phyloP scores from a whole-genome alignment of 2,113 vertebrate genomes.

The Epinephelus fuscoguttatus region DNA sequence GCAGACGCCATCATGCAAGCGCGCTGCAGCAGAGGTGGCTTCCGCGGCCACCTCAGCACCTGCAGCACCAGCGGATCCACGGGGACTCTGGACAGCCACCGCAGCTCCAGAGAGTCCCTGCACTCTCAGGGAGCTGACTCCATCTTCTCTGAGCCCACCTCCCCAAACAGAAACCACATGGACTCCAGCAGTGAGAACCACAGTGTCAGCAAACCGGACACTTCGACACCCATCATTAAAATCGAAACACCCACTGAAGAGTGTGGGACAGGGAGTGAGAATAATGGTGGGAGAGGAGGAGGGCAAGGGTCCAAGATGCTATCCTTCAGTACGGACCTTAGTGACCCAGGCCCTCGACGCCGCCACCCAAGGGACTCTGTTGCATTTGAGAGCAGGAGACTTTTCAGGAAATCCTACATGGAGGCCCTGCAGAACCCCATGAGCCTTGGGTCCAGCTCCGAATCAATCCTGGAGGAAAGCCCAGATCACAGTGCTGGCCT shows the following conservation, averaged over 20 bases:
- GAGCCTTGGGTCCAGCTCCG: constrained; percentile 87
- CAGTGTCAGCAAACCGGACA: constrained; percentile 5
- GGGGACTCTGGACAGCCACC: constrained; percentile 83
- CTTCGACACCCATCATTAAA: constrained; percentile 40
- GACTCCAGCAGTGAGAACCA: constrained; percentile 49
- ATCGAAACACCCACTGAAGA: constrained; percentile 51
- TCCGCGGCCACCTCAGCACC: constrained; percentile 75
- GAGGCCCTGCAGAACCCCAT: constrained; percentile 90
- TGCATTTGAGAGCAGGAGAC: constrained; percentile 82
- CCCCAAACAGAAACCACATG: constrained; percentile 55
- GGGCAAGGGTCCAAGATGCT: constrained; percentile 70
- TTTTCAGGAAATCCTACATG: constrained; percentile 91
- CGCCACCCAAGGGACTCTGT: constrained; percentile 80
- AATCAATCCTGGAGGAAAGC: constrained; percentile 84
- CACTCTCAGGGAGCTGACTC: constrained; percentile 83
- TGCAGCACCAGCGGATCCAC: constrained; percentile 81
- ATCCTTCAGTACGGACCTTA: constrained; percentile 82
- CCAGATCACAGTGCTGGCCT: constrained; percentile 61
- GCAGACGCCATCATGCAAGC: constrained; percentile 82
- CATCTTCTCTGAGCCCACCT: constrained; percentile 76
- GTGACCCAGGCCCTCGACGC: constrained; percentile 76
- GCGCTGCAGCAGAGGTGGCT: constrained; percentile 60
- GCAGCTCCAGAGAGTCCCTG: constrained; percentile 83
- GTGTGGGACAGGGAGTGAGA: constrained; percentile 31
- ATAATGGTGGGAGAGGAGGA: constrained; percentile 53